A percentile compares a stretch with the other conserved stretches of the same genome.
Evolutionary conservation across 2,113 vertebrate genomes (phyloP).

Genomic region (Rhabdomys dilectus): DNA sequence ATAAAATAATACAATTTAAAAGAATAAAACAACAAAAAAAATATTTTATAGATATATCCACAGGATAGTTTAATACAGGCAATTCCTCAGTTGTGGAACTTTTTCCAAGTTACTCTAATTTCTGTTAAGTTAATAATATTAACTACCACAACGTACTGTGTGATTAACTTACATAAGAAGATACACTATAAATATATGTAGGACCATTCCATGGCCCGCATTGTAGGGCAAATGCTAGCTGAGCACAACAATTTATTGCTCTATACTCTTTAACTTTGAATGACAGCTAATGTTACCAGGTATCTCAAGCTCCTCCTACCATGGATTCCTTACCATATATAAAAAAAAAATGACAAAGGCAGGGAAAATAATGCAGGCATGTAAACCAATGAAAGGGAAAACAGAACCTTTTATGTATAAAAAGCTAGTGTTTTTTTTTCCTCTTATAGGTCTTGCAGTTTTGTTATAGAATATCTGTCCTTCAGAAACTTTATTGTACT

Average conservation of each 20-base stretch:
- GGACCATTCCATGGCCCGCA: too few relatives aligned
- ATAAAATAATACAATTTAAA: too few relatives aligned
- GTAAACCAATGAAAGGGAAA: background rate
- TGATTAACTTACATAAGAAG: background rate
- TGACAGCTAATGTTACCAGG: too few relatives aligned
- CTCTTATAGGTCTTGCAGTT: background rate
- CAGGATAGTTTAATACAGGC: background rate
- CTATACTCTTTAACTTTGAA: background rate
- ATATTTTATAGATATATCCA: background rate
- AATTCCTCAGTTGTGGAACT: background rate
- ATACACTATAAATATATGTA: too few relatives aligned
- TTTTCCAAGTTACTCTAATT: background rate
- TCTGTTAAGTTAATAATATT: background rate
- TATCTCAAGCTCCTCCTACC: background rate
- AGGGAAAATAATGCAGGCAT: background rate
- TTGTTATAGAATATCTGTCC: background rate
- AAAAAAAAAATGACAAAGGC: background rate
- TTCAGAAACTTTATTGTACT: background rate
- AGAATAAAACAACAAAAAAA: background rate
- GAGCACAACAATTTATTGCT: background rate
- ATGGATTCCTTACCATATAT: background rate
- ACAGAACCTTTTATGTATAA: background rate
- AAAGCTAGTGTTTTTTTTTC: background rate
- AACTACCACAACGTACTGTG: background rate
- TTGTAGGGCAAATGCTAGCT: background rate